Evolutionary conservation across 92 coral and sea anemone genomes (phyloP).

Genomic region (Porites lobata): DNA sequence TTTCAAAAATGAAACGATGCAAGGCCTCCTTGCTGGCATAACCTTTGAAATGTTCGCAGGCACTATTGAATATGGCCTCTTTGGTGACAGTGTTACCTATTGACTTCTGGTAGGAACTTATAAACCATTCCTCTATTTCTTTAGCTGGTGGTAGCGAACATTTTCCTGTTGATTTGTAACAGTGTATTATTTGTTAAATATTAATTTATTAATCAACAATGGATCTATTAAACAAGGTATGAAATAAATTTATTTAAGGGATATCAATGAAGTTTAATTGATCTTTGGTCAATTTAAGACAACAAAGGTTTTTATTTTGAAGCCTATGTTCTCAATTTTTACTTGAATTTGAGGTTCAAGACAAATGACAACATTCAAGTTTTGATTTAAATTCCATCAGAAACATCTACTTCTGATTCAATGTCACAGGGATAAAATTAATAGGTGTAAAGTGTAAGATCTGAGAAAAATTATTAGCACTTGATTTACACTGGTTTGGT

Average conservation of each 20-base stretch:
- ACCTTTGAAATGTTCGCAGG: background rate
- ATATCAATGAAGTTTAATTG: too few relatives aligned
- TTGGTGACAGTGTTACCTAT: conserved; percentile 1
- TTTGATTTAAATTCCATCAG: too few relatives aligned
- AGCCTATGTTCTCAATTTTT: too few relatives aligned
- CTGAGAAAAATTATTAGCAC: background rate
- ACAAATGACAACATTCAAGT: too few relatives aligned
- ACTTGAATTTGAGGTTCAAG: too few relatives aligned
- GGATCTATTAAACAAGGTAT: too few relatives aligned
- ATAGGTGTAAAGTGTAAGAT: background rate
- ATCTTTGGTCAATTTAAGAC: too few relatives aligned
- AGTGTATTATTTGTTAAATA: background rate
- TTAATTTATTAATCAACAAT: too few relatives aligned
- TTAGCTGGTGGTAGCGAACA: background rate
- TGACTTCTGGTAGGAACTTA: conserved; percentile 14
- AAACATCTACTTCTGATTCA: too few relatives aligned
- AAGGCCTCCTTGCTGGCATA: background rate
- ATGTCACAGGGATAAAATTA: background rate
- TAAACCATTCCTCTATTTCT: background rate
- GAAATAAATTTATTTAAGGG: too few relatives aligned
- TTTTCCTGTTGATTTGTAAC: background rate
- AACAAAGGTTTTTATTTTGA: too few relatives aligned
- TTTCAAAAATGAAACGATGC: conserved; percentile 10
- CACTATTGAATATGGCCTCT: background rate
- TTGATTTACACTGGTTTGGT: background rate